phyloP scores from a whole-genome alignment of 2,888 invertebrate species.

The Diogma glabrata region DNA sequence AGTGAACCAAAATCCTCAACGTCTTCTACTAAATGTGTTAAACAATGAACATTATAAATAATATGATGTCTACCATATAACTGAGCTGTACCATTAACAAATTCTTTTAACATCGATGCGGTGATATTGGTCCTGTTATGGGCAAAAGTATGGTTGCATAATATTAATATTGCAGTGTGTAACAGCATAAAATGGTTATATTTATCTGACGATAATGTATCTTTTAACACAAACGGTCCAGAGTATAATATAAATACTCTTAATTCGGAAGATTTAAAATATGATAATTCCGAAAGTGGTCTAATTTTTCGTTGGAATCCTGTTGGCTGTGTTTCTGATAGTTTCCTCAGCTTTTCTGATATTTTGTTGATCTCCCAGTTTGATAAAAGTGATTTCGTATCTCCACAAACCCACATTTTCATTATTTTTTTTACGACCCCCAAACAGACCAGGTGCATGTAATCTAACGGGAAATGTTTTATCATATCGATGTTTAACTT shows the following conservation, averaged over 20 bases:
- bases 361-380: not conserved
- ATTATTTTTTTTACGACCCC: slow-evolving; percentile 19
- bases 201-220: too few relatives aligned
- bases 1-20: too few relatives aligned
- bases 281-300: slow-evolving; percentile 17
- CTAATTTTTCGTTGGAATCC: slow-evolving; percentile 21
- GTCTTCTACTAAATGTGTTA: too few relatives aligned
- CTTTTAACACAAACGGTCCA: slow-evolving; percentile 21
- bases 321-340: slow-evolving; percentile 13
- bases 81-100: not conserved
- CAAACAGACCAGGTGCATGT: slow-evolving; percentile 17
- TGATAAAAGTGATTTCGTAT: slow-evolving; percentile 8
- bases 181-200: slow-evolving; percentile 20
- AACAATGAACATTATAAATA: too few relatives aligned
- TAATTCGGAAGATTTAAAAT: slow-evolving; percentile 14
- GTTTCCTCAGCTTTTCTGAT: too few relatives aligned
- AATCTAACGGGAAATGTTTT: slow-evolving; percentile 8
- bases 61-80: too few relatives aligned
- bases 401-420: too few relatives aligned
- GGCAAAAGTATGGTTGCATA: slow-evolving; percentile 15
- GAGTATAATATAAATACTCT: slow-evolving; percentile 18
- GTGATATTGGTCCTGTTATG: not conserved
- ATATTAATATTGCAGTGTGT: slow-evolving; percentile 19
- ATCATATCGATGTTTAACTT: too few relatives aligned
- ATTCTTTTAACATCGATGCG: not conserved